Conservation (phyloP, 2,888 invertebrate genomes). For the Andricus quercusramuli region DNA sequence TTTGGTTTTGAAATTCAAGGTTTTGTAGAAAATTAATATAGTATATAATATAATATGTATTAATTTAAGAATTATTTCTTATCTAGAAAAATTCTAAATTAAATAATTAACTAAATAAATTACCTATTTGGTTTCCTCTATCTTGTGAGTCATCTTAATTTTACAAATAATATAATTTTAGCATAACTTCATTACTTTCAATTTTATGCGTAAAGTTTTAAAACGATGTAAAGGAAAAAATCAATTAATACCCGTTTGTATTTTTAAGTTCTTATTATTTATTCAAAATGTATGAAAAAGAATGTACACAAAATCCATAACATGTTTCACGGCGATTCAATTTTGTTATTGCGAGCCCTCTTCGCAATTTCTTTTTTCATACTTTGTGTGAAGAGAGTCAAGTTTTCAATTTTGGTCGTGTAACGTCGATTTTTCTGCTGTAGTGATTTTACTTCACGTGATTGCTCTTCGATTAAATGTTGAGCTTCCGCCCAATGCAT, state of each 20-base stretch:
- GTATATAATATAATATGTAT: no score
- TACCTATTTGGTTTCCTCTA: no score
- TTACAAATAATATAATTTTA: no score
- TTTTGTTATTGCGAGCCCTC: background rate
- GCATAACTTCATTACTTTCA: no score
- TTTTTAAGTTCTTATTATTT: background rate
- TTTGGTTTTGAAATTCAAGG: no score
- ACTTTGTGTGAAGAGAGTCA: background rate
- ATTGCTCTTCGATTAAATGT: background rate
- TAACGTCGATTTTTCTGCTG: background rate
- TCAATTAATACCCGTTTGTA: background rate
- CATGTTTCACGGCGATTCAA: background rate
- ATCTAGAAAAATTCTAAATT: no score
- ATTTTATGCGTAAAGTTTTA: background rate
- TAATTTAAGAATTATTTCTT: no score
- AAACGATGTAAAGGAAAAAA: background rate
- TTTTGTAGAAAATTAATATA: no score
- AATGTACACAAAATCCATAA: background rate
- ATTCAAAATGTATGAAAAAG: background rate
- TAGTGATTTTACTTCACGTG: background rate
- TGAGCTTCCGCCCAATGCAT: conserved; percentile 7
- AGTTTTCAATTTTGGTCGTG: background rate
- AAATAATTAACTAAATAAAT: no score
- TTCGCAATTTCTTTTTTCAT: conserved; percentile 12
- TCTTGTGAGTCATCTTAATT: no score